These are phyloP conservation scores for Helicolenus hilgendorfi DNA, from an alignment of 2,797 vertebrate genomes.

Conservation along the genomic window DNA sequence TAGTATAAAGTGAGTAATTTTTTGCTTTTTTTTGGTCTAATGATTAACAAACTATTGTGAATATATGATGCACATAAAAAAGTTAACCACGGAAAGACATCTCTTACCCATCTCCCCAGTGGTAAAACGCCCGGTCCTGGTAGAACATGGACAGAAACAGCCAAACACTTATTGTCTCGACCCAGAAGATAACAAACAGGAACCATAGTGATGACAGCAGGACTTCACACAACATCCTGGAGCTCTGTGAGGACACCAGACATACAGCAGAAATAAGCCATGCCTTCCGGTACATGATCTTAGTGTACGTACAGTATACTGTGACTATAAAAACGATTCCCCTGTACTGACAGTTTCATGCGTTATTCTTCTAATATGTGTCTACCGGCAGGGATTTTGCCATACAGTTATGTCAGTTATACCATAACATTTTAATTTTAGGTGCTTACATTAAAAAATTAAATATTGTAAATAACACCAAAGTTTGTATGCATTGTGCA, in stretches of 20 bases:
- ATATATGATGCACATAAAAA: neutral
- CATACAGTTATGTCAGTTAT: neutral
- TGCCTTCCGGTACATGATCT: neutral
- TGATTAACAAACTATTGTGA: neutral
- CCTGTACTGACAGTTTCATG: neutral
- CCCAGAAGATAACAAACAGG: constrained; percentile 92
- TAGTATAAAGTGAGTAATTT: neutral
- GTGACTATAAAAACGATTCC: neutral
- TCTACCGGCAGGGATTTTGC: neutral
- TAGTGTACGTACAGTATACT: neutral
- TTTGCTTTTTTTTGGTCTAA: neutral
- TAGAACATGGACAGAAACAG: constrained; percentile 91
- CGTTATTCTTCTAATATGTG: neutral
- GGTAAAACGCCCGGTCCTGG: constrained; percentile 87
- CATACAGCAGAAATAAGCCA: neutral
- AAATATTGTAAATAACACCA: neutral
- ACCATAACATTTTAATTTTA: neutral
- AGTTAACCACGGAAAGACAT: neutral
- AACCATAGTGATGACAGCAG: constrained; percentile 91
- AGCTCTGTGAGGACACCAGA: constrained; percentile 46
- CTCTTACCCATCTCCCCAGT: constrained; percentile 89
- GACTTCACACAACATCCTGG: constrained; percentile 91
- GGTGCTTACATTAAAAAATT: neutral
- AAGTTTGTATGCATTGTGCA: neutral
- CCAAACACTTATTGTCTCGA: constrained; percentile 92